Percentiles rank a stretch among this genome's conserved stretches.
Evolutionary conservation across 2,113 vertebrate species (phyloP).

Genomic region (Damaliscus lunatus): DNA sequence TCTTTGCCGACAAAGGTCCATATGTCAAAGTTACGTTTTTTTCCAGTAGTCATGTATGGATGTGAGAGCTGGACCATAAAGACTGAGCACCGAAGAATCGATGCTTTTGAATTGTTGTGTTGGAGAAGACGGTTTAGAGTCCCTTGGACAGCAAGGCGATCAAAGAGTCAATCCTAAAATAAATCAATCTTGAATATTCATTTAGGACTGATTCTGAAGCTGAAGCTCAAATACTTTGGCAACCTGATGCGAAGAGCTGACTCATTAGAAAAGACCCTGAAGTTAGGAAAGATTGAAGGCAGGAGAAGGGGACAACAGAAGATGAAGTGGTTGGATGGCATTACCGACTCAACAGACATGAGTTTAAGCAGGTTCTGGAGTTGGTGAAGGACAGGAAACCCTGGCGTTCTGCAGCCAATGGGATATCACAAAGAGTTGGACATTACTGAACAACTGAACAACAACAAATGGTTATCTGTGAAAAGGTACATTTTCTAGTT

Average conservation of each 20-base stretch:
- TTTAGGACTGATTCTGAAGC: neutral
- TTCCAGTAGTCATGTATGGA: neutral
- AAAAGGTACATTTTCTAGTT: neutral
- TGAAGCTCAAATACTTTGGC: neutral
- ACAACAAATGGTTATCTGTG: neutral
- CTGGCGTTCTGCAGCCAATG: neutral
- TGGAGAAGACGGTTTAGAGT: neutral
- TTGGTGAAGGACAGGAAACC: neutral
- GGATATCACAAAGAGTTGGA: neutral
- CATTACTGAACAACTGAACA: neutral
- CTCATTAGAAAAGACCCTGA: neutral
- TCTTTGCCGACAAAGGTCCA: neutral
- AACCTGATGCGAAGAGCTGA: fast-evolving
- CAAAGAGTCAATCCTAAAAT: neutral
- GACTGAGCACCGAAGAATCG: neutral
- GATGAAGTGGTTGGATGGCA: neutral
- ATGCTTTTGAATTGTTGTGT: neutral
- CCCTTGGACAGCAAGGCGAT: neutral
- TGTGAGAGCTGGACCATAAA: neutral
- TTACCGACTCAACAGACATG: neutral
- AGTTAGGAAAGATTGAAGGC: neutral
- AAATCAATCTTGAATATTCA: neutral
- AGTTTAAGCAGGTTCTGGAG: neutral
- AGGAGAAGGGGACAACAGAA: neutral
- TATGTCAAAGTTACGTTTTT: neutral